Percentiles rank a stretch among this genome's conserved stretches.
Evolutionary conservation across 2,113 vertebrate species (phyloP).

Genomic region (Nettapus auritus): DNA sequence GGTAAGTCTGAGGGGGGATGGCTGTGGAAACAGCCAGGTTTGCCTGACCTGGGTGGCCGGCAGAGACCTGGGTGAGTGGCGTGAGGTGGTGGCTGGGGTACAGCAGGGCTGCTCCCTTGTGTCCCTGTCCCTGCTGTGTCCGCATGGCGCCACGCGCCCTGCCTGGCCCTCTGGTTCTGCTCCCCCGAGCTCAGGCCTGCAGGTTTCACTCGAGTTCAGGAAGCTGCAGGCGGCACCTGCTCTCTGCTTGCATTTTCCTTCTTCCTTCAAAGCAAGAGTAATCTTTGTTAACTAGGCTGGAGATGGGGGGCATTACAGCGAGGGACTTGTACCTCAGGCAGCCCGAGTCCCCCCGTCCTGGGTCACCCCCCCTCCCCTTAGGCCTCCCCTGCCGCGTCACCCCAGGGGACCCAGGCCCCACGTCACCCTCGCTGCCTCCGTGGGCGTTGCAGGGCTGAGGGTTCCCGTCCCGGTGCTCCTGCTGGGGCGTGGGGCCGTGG

Average conservation of each 20-base stretch:
- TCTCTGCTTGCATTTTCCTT: neutral
- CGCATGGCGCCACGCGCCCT: fast-evolving
- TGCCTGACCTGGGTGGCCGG: fast-evolving
- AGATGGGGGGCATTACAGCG: neutral
- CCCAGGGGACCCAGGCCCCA: fast-evolving
- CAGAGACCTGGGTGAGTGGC: neutral
- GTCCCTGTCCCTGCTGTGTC: neutral
- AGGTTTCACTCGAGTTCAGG: neutral
- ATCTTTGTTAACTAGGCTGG: neutral
- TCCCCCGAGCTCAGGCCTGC: neutral
- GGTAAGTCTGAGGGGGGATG: neutral
- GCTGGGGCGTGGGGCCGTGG: neutral
- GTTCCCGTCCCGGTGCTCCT: fast-evolving
- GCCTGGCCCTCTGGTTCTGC: neutral
- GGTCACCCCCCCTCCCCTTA: neutral
- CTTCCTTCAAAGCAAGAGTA: neutral
- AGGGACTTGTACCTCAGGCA: neutral
- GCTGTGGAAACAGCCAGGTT: no score
- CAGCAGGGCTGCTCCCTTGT: neutral
- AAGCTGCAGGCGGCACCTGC: neutral
- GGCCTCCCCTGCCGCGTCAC: fast-evolving
- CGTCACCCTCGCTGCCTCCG: fast-evolving
- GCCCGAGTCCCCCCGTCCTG: neutral
- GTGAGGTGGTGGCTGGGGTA: fast-evolving
- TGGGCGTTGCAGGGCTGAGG: fast-evolving